Evolutionary conservation across 2,888 invertebrate species (phyloP).

Genomic region (Drosophila buzzatii): DNA sequence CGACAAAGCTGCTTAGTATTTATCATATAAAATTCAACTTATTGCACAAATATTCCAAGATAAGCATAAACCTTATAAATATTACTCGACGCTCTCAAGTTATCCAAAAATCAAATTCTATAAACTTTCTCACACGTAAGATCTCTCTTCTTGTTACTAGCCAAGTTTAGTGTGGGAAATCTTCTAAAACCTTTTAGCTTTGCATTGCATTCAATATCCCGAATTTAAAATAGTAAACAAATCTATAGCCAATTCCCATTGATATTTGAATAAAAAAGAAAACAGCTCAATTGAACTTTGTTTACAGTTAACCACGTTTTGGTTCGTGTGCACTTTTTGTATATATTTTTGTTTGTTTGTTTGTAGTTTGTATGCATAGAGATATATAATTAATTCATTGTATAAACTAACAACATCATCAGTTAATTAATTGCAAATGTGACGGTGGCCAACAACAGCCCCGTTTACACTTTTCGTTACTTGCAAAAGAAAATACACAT

Average conservation of each 20-base stretch:
- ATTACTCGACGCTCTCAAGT: no score
- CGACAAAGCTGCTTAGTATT: no score
- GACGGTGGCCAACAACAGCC: slow-evolving; percentile 46
- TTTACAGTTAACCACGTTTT: slow-evolving; percentile 18
- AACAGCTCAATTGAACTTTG: slow-evolving; percentile 8
- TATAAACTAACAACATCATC: slow-evolving; percentile 77
- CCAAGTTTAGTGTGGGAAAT: neutral
- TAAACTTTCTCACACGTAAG: neutral
- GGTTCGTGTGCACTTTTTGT: slow-evolving; percentile 33
- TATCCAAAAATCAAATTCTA: no score
- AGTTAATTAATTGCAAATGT: slow-evolving; percentile 65
- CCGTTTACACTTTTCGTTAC: slow-evolving; percentile 48
- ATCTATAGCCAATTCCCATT: no score
- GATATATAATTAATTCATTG: slow-evolving; percentile 55
- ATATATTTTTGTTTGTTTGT: slow-evolving; percentile 7
- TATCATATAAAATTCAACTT: no score
- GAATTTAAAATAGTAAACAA: no score
- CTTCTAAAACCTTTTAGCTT: no score
- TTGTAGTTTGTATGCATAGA: slow-evolving; percentile 21
- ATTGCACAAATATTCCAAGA: no score
- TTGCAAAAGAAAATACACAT: slow-evolving; percentile 60
- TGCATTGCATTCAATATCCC: no score
- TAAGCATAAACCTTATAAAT: no score
- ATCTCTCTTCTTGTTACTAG: neutral
- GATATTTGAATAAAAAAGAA: neutral